Evolutionary conservation across 2,113 vertebrate species (phyloP).

Genomic region (Xerus inauris): DNA sequence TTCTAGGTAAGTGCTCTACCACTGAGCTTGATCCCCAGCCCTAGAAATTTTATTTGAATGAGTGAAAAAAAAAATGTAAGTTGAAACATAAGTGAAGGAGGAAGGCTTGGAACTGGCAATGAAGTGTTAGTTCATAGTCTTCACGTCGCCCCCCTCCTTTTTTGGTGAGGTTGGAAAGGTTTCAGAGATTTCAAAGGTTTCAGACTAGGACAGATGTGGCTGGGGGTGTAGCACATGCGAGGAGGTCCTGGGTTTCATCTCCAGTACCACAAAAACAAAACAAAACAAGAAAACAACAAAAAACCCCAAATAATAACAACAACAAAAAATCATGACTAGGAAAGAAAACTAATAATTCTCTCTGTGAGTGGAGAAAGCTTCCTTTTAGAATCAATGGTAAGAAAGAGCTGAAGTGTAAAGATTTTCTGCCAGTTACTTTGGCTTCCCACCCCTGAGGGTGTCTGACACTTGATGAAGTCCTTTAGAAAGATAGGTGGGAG

Average conservation of each 20-base stretch:
- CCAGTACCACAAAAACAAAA: not conserved
- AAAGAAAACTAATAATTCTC: not conserved
- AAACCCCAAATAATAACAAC: not conserved
- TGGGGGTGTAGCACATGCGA: not conserved
- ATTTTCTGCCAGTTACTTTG: not conserved
- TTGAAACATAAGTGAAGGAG: not conserved
- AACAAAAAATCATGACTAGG: not conserved
- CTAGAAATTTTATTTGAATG: not conserved
- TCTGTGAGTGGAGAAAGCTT: not conserved
- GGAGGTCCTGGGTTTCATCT: not conserved
- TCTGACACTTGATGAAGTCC: not conserved
- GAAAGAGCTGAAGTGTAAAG: fast-evolving
- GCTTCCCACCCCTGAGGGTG: too few species aligned
- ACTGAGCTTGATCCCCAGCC: not conserved
- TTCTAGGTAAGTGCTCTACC: not conserved
- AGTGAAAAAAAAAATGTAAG: not conserved
- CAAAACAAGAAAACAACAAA: not conserved
- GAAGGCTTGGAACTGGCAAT: not conserved
- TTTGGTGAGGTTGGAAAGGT: not conserved
- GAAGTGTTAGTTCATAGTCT: not conserved
- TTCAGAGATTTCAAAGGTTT: conserved; percentile 46
- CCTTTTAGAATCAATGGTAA: not conserved
- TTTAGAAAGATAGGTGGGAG: not conserved
- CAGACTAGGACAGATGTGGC: not conserved
- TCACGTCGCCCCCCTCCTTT: not conserved